These are phyloP conservation scores for Haemorhous mexicanus DNA, from an alignment of 2,113 vertebrate species.

Conservation along the genomic window DNA sequence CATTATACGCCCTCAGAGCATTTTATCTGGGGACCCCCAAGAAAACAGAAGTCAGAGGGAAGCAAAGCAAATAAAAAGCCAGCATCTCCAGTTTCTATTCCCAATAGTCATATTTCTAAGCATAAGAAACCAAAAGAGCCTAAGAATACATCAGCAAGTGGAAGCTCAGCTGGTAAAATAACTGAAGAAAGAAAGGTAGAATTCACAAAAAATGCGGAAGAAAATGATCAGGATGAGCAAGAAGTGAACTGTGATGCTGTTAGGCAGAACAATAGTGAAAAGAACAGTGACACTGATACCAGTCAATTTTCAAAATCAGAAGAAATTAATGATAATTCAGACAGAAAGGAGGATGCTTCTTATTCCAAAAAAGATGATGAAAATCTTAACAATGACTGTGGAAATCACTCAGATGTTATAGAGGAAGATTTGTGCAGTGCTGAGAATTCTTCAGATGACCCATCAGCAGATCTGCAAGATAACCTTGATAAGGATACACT, in stretches of 20 bases:
- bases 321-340: not conserved
- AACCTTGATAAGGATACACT: not conserved
- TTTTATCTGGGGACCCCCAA: slow-evolving; percentile 92
- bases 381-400: slow-evolving; percentile 18
- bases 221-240: not conserved
- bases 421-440: not conserved
- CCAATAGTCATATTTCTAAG: slow-evolving; percentile 46
- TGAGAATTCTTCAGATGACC: slow-evolving; percentile 18
- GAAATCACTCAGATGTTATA: not conserved
- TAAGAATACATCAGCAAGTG: slow-evolving; percentile 3
- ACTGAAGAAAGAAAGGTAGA: slow-evolving; percentile 63
- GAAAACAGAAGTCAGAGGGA: slow-evolving; percentile 68
- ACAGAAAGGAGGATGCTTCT: slow-evolving; percentile 17
- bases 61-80: slow-evolving; percentile 64
- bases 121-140: slow-evolving; percentile 67
- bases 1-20: slow-evolving; percentile 88
- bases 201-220: slow-evolving; percentile 42
- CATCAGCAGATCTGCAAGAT: not conserved
- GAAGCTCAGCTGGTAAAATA: slow-evolving; percentile 45
- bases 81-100: slow-evolving; percentile 46
- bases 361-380: slow-evolving; percentile 35
- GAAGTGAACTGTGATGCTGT: slow-evolving; percentile 24
- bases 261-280: slow-evolving; percentile 2
- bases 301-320: slow-evolving; percentile 22
- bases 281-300: not conserved